These are phyloP conservation scores for Hyppa rectilinea DNA, from an alignment of 2,888 invertebrate species.

Conservation along the genomic window DNA sequence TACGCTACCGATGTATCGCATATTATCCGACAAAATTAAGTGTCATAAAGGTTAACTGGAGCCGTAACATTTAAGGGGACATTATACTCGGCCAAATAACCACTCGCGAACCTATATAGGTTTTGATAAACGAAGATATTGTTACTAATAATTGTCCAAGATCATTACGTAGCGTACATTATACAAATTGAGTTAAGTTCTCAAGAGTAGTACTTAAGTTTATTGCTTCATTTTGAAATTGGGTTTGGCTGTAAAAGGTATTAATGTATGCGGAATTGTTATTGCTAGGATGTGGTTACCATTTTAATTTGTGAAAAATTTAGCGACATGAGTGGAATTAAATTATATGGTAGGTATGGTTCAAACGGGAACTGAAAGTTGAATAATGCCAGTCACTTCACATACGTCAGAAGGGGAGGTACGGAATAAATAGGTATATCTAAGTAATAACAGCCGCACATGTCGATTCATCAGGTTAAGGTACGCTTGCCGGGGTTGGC, in stretches of 20 bases:
- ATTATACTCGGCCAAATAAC: slow-evolving; percentile 78
- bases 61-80: slow-evolving; percentile 82
- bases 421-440: neutral
- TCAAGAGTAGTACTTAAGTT: slow-evolving; percentile 50
- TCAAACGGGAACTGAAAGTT: neutral
- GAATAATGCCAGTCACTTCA: too few species aligned
- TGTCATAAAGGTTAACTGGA: slow-evolving; percentile 87
- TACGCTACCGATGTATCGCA: slow-evolving; percentile 81
- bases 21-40: slow-evolving; percentile 86
- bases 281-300: slow-evolving; percentile 47
- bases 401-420: neutral
- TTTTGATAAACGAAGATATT: slow-evolving; percentile 64
- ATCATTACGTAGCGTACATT: slow-evolving; percentile 39
- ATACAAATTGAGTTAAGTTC: slow-evolving; percentile 54
- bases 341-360: slow-evolving; percentile 11
- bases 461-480: too few species aligned
- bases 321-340: slow-evolving; percentile 6
- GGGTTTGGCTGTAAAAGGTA: slow-evolving; percentile 35
- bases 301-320: slow-evolving; percentile 21
- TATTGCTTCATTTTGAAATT: slow-evolving; percentile 62
- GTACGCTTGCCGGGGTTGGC: too few species aligned
- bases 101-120: slow-evolving; percentile 65
- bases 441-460: too few species aligned
- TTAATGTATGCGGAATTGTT: slow-evolving; percentile 39
- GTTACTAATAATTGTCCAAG: slow-evolving; percentile 63